Percentiles rank a stretch among this genome's conserved stretches.
phyloP scores from a whole-genome alignment of 2,113 vertebrate species.

The Hippolais icterina region DNA sequence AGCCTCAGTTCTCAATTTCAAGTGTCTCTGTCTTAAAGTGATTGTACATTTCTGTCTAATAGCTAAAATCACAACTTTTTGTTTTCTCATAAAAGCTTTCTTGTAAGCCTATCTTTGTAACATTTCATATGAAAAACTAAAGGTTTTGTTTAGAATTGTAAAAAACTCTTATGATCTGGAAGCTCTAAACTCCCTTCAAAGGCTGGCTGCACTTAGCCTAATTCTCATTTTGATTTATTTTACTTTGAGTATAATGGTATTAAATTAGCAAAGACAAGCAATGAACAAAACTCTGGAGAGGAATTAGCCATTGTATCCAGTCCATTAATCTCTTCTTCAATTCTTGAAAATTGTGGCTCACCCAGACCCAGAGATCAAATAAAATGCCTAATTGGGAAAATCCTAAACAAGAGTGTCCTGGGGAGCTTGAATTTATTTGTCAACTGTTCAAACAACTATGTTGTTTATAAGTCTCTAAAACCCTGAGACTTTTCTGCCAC shows the following conservation, averaged over 20 bases:
- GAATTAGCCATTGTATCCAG: constrained; percentile 80
- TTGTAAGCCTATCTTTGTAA: not conserved
- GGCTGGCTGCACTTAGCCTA: constrained; percentile 49
- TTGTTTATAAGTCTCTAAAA: constrained; percentile 83
- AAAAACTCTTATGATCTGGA: not conserved
- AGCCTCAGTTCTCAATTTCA: not conserved
- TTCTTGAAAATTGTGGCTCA: constrained; percentile 80
- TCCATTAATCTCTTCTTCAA: constrained; percentile 81
- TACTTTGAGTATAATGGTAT: constrained; percentile 73
- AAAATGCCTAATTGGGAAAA: constrained; percentile 85
- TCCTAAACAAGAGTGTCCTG: constrained; percentile 80
- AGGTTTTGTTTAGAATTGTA: not conserved
- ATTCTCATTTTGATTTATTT: constrained; percentile 84
- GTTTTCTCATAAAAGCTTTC: not conserved
- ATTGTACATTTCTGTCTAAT: not conserved
- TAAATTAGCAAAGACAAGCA: constrained; percentile 80
- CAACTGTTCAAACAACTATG: constrained; percentile 80
- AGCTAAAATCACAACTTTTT: not conserved
- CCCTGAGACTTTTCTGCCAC: constrained; percentile 69
- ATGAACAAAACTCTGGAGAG: constrained; percentile 79
- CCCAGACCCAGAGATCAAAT: constrained; percentile 82
- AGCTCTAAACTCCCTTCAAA: not conserved
- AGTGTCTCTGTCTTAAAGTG: not conserved
- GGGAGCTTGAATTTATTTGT: constrained; percentile 82
- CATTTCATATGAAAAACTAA: not conserved